Evolutionary conservation across 1,140 invertebrate species (phyloP).

Genomic region (Anoplophora glabripennis): DNA sequence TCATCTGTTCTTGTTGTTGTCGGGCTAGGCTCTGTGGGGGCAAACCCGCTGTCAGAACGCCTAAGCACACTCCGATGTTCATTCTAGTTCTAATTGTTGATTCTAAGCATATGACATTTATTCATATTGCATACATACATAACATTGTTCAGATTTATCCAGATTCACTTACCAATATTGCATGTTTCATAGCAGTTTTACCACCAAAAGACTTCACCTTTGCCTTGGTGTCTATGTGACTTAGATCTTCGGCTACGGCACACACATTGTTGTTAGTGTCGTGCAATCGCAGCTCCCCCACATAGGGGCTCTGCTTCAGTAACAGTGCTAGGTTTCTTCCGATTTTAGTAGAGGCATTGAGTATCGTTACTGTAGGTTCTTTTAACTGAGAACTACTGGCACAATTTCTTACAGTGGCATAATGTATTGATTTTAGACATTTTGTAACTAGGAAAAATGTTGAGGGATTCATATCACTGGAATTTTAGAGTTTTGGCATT

Average conservation of each 20-base stretch:
- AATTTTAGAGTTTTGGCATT: neutral
- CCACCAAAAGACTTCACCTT: slow-evolving; percentile 78
- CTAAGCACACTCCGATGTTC: too few species aligned
- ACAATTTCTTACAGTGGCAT: neutral
- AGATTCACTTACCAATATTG: slow-evolving; percentile 37
- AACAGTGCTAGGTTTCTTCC: slow-evolving; percentile 93
- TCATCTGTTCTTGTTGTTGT: too few species aligned
- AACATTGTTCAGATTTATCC: too few species aligned
- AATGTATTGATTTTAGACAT: neutral
- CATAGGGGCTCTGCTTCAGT: slow-evolving; percentile 82
- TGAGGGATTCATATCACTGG: slow-evolving; percentile 1
- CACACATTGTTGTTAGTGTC: slow-evolving; percentile 89
- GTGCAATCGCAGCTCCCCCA: slow-evolving; percentile 82
- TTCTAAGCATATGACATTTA: too few species aligned
- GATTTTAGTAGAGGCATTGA: slow-evolving; percentile 93
- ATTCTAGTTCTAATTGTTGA: too few species aligned
- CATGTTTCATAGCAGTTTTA: slow-evolving; percentile 64
- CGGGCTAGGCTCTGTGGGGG: too few species aligned
- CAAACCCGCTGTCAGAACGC: too few species aligned
- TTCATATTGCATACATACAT: too few species aligned
- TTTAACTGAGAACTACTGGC: neutral
- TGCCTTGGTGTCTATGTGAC: slow-evolving; percentile 89
- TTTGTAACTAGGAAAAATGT: neutral
- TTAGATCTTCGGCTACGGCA: slow-evolving; percentile 94
- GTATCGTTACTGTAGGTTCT: neutral